These are phyloP conservation scores for Crotophaga sulcirostris DNA, from an alignment of 2,113 vertebrate genomes.

Conservation along the genomic window DNA sequence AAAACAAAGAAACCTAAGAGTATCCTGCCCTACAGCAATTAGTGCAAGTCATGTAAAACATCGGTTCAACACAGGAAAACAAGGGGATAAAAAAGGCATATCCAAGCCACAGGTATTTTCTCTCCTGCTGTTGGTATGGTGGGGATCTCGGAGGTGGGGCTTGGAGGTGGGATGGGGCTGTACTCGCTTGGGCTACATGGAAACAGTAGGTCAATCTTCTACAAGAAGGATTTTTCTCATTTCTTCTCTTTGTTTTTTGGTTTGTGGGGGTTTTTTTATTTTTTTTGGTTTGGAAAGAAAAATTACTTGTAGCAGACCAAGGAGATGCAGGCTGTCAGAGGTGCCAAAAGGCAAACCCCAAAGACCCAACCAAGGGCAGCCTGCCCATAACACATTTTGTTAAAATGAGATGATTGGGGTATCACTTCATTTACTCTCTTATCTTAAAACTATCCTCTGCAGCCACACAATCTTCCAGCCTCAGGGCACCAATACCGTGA, in stretches of 20 bases:
- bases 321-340: not conserved
- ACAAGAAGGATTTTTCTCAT: not conserved
- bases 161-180: not conserved
- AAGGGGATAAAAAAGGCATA: not conserved
- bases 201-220: not conserved
- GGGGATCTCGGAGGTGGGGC: not conserved
- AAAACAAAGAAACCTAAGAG: slow-evolving; percentile 31
- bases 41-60: slow-evolving; percentile 65
- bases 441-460: not conserved
- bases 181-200: fast-evolving
- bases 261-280: not conserved
- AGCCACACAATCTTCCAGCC: not conserved
- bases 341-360: not conserved
- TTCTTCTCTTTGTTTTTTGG: not conserved
- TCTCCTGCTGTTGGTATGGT: fast-evolving
- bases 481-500: not conserved
- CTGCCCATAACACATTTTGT: not conserved
- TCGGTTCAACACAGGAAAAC: slow-evolving; percentile 38
- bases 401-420: fast-evolving
- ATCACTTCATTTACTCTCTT: not conserved
- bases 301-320: fast-evolving
- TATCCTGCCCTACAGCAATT: slow-evolving; percentile 50
- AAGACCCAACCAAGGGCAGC: not conserved
- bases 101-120: slow-evolving; percentile 53
- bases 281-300: not conserved